A percentile compares a stretch with the other conserved stretches of the same genome.
phyloP scores from a whole-genome alignment of 2,113 vertebrate genomes.

The Clarias macrocephalus region DNA sequence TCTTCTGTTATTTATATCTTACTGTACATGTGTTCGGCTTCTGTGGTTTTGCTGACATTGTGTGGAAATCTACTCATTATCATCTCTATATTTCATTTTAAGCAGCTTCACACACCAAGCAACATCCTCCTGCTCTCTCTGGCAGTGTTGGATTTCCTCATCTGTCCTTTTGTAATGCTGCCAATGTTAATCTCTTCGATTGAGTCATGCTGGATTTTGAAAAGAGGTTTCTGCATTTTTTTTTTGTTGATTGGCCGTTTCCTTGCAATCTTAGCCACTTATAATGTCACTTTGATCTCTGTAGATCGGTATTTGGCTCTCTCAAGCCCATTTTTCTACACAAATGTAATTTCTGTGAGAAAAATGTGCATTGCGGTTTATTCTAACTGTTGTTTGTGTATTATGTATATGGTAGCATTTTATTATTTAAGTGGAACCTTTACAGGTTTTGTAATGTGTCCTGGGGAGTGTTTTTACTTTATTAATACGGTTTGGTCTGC shows the following conservation, averaged over 20 bases:
- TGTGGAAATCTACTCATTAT: no score
- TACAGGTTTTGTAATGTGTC: constrained; percentile 48
- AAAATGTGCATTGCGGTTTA: neutral
- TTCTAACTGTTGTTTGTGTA: constrained; percentile 22
- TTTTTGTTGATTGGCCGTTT: constrained; percentile 20
- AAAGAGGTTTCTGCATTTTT: constrained; percentile 16
- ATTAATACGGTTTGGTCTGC: constrained; percentile 6
- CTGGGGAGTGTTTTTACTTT: neutral
- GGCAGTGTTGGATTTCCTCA: constrained; percentile 25
- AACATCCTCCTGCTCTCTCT: neutral
- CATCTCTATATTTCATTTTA: no score
- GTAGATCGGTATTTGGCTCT: constrained; percentile 48
- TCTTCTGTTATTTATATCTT: no score
- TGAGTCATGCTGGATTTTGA: constrained; percentile 42
- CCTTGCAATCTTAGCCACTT: neutral
- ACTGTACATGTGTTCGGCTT: no score
- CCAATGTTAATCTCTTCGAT: constrained; percentile 57
- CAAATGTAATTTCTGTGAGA: constrained; percentile 19
- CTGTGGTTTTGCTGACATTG: no score
- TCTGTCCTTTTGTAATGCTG: constrained; percentile 66
- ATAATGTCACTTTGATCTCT: constrained; percentile 34
- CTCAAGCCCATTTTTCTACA: constrained; percentile 46
- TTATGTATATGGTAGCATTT: constrained; percentile 14
- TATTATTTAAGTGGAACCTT: constrained; percentile 15
- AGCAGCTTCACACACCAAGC: no score